phyloP scores from a whole-genome alignment of 2,797 vertebrate species.

The Aselliscus stoliczkanus region DNA sequence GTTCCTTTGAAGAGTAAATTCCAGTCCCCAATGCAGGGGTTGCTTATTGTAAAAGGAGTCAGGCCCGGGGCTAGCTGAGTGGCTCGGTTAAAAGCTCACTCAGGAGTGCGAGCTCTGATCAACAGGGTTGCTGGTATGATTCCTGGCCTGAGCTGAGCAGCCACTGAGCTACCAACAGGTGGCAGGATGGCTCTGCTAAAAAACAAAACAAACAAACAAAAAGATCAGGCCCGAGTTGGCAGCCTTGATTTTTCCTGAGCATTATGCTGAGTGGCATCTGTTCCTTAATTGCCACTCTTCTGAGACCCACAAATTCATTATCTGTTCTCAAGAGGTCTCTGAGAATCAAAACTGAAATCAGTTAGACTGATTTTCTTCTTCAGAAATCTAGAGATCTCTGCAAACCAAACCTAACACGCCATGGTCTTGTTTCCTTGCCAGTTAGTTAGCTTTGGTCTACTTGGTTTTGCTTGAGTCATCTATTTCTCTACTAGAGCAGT shows the following conservation, averaged over 20 bases:
- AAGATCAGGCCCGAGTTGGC: background rate
- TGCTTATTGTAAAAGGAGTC: background rate
- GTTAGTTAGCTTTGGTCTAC: background rate
- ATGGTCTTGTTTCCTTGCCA: background rate
- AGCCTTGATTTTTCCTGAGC: conserved; percentile 18
- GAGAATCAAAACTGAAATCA: background rate
- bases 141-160: too few relatives aligned
- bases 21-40: background rate
- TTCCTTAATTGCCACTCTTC: background rate
- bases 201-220: too few relatives aligned
- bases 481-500: accelerated
- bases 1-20: background rate
- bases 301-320: conserved; percentile 22
- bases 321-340: background rate
- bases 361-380: background rate
- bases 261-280: background rate
- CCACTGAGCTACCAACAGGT: too few relatives aligned
- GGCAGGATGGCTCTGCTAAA: too few relatives aligned
- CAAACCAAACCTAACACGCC: background rate
- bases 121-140: too few relatives aligned
- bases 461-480: background rate
- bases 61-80: too few relatives aligned
- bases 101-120: too few relatives aligned
- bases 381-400: background rate
- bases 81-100: too few relatives aligned